A percentile compares a stretch with the other conserved stretches of the same genome.
These are phyloP conservation scores for Idaea aversata DNA, from an alignment of 2,888 invertebrate species.

Conservation along the genomic window DNA sequence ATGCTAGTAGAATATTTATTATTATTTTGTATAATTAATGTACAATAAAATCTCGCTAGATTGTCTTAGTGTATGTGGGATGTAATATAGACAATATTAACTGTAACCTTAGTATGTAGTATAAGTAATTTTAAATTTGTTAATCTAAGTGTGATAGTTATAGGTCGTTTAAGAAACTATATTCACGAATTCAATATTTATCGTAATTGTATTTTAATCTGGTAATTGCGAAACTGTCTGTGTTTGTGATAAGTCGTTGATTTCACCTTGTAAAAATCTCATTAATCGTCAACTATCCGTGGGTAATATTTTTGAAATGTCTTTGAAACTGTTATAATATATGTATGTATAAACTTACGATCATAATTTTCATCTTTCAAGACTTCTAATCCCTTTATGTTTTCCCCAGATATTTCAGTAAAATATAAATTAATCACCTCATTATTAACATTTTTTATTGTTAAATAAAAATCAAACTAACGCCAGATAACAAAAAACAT, in stretches of 20 bases:
- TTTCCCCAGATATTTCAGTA: no score
- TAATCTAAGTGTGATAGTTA: slow-evolving; percentile 3
- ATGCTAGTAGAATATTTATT: slow-evolving; percentile 58
- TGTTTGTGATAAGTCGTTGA: background rate
- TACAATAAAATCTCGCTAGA: slow-evolving; percentile 64
- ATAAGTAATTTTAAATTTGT: slow-evolving; percentile 35
- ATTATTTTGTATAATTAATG: slow-evolving; percentile 51
- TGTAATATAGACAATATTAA: slow-evolving; percentile 75
- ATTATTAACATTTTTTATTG: no score
- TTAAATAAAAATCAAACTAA: background rate
- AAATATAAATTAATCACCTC: no score
- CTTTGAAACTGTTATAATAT: background rate
- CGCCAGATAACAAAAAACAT: background rate
- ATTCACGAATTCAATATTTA: slow-evolving; percentile 2
- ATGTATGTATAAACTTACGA: background rate
- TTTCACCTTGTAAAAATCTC: slow-evolving; percentile 2
- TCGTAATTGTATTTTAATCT: background rate
- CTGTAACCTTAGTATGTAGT: slow-evolving; percentile 39
- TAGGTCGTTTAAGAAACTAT: background rate
- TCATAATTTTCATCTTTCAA: no score
- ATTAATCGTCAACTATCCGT: slow-evolving; percentile 2
- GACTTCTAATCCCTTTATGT: no score
- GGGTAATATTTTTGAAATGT: background rate
- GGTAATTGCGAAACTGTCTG: background rate
- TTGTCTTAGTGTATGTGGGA: slow-evolving; percentile 46